These are phyloP conservation scores for Bucorvus abyssinicus DNA, from an alignment of 2,797 vertebrate genomes.

Conservation along the genomic window DNA sequence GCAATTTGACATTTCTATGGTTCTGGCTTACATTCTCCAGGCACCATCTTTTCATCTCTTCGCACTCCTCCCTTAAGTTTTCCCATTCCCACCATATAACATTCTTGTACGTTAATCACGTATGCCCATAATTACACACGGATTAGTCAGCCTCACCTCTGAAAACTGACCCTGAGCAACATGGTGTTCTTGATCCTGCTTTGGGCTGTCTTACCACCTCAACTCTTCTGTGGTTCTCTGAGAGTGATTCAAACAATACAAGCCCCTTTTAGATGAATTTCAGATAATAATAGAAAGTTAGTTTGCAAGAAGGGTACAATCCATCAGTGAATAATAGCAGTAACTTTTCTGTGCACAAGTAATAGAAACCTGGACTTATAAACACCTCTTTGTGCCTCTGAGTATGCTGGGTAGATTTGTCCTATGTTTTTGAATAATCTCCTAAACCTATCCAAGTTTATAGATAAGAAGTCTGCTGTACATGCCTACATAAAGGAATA, in stretches of 20 bases:
- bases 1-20: neutral
- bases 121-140: neutral
- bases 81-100: neutral
- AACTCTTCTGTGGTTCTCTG: neutral
- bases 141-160: neutral
- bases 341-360: neutral
- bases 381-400: neutral
- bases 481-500: constrained; percentile 4
- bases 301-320: neutral
- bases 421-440: neutral
- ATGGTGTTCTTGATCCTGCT: neutral
- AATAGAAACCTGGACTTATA: neutral
- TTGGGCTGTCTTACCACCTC: neutral
- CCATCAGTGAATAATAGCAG: neutral
- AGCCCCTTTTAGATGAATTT: neutral
- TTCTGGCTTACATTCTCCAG: neutral
- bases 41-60: neutral
- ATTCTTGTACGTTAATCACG: accelerated
- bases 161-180: neutral
- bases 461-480: constrained; percentile 16
- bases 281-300: neutral
- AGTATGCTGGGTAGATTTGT: neutral
- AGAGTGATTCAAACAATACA: neutral
- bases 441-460: neutral
- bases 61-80: neutral